Conservation (phyloP, 2,888 invertebrate species). For the Melolontha melolontha region DNA sequence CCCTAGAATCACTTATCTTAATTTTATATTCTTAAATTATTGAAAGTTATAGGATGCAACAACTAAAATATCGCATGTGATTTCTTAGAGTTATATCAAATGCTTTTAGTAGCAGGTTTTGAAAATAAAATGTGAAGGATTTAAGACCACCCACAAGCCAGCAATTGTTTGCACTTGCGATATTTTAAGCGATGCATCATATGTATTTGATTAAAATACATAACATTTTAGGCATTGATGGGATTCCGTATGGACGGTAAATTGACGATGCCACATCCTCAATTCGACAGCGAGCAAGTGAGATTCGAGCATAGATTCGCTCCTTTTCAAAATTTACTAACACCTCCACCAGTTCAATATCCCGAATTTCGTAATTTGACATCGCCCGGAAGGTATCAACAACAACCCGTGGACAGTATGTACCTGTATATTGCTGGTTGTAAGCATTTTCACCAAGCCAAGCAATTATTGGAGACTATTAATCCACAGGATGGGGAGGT, state of each 20-base stretch:
- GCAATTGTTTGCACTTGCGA: too few species aligned
- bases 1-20: too few species aligned
- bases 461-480: conserved; percentile 85
- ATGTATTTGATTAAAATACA: not conserved
- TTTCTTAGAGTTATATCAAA: conserved; percentile 17
- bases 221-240: conserved; percentile 78
- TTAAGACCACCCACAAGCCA: too few species aligned
- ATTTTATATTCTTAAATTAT: too few species aligned
- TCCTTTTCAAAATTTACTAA: conserved; percentile 86
- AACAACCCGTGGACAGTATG: conserved; percentile 67
- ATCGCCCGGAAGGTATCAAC: conserved; percentile 70
- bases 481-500: conserved; percentile 86
- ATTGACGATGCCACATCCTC: conserved; percentile 84
- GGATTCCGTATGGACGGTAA: conserved; percentile 91
- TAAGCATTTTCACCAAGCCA: conserved; percentile 93
- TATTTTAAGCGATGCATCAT: too few species aligned
- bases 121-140: too few species aligned
- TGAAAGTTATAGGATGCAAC: too few species aligned
- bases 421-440: conserved; percentile 85
- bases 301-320: conserved; percentile 95
- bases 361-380: conserved; percentile 90
- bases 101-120: conserved; percentile 50
- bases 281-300: conserved; percentile 94
- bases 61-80: too few species aligned
- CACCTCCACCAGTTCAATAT: conserved; percentile 93